phyloP scores from a whole-genome alignment of 1,140 invertebrate genomes.

The Harpegnathos saltator region DNA sequence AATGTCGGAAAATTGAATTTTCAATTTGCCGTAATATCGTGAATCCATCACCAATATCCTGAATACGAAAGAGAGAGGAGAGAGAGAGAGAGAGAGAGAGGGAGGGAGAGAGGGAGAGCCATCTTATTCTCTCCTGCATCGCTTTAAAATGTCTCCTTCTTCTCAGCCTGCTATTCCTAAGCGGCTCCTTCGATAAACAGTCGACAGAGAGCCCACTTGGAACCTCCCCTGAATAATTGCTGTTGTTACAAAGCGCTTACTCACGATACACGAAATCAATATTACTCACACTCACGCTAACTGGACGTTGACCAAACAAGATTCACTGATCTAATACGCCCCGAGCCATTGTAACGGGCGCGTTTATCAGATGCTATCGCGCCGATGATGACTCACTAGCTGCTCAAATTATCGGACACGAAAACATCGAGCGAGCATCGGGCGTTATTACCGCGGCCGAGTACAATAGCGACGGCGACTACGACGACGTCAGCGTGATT shows the following conservation, averaged over 20 bases:
- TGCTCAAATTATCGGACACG: background rate
- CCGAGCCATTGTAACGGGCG: background rate
- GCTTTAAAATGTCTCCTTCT: too few relatives aligned
- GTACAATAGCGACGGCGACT: background rate
- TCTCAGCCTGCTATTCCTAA: background rate
- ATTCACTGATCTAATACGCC: background rate
- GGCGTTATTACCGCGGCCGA: conserved; percentile 13
- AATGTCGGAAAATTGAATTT: too few relatives aligned
- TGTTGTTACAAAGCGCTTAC: background rate
- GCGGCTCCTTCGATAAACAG: background rate
- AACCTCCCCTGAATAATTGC: background rate
- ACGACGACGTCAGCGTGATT: conserved; percentile 51
- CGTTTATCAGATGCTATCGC: conserved; percentile 12
- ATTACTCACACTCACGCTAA: background rate
- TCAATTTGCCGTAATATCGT: too few relatives aligned
- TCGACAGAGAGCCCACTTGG: background rate
- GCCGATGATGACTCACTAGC: conserved; percentile 18
- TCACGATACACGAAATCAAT: background rate
- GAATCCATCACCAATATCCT: too few relatives aligned
- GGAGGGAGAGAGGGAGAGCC: too few relatives aligned
- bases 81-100: too few relatives aligned
- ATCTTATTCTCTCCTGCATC: too few relatives aligned
- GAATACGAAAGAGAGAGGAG: too few relatives aligned
- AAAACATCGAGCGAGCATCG: background rate
- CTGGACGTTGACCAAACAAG: background rate